Base-by-base conservation (phyloP, 2,888 invertebrate genomes). In the Sesia bembeciformis region DNA sequence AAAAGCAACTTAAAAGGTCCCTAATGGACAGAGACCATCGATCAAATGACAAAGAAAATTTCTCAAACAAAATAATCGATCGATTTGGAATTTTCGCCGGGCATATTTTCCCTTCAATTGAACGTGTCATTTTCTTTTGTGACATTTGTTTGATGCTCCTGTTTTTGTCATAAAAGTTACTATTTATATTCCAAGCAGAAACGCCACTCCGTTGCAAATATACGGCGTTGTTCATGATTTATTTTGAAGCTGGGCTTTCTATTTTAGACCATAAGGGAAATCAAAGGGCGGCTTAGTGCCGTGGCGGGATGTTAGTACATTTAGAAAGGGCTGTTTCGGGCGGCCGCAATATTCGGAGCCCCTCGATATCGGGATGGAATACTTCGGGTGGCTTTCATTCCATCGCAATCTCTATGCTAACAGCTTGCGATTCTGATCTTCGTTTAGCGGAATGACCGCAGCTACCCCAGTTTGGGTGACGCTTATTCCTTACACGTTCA, bases 391-490 rank as follows among this genome's bases (percentile, higher is more conserved):
- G 84, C 82, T 81, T 83, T 81, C 85, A 84, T 84, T 87, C 85
- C 87, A 87, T 89, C 80, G 83, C 88, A 87, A 89, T 89, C 87
- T 89, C 88, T 89, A 89, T 89, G 88, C 89, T 88, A 89, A 88
- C 85, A 86, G 88, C 85, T 81, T 83, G 83, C 86, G 89, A 89
- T 89, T 89, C 85, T 84, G 88, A 89, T 89, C 89, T 89, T 88
- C 89, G 88, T 88, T 89, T 89, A 88, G 86, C 88, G 84, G 72
- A 89, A 89, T 89, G 89, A 89, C 89, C 89, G 85, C 89, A 86
- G 86, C 76, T 86, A 81, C 87, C 84, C 81, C 80, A 70, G 73
- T 74, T 75, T 74, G 78, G 71, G 81, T 81, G 83, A 84, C 83
- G 85, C 76, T 85, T 86, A 88, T 86, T 87, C 87, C 83, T 81